Percentiles rank a stretch among this genome's conserved stretches.
Conservation (phyloP, 2,797 vertebrate genomes). For the Pseudotriccus pelzelni region DNA sequence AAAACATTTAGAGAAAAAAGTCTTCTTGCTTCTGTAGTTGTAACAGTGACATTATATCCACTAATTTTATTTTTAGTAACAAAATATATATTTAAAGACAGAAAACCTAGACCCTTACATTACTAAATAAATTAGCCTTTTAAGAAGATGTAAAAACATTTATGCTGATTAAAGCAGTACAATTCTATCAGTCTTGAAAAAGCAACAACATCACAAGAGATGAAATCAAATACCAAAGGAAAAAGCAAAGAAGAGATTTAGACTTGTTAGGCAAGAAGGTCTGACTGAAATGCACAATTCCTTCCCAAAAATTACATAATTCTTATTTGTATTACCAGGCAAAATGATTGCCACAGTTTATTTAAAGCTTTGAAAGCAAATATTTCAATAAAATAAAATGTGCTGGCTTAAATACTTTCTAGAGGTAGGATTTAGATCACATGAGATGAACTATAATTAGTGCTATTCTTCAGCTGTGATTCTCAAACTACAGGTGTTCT, state of each 20-base stretch:
- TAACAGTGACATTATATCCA: background rate
- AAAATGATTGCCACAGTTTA: background rate
- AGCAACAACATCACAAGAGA: background rate
- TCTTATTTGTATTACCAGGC: background rate
- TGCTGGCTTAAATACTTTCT: background rate
- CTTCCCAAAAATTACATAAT: background rate
- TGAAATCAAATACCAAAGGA: background rate
- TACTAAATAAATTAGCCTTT: background rate
- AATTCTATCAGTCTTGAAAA: background rate
- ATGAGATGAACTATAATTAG: background rate
- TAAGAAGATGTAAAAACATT: background rate
- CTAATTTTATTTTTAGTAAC: constrained; percentile 7
- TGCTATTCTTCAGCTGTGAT: background rate
- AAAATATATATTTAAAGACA: background rate
- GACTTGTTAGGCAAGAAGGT: background rate
- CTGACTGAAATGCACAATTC: background rate
- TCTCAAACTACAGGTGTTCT: constrained; percentile 34
- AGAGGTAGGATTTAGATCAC: background rate
- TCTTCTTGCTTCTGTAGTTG: background rate
- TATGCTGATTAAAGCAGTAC: background rate
- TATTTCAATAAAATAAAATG: constrained; percentile 7
- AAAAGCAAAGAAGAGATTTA: background rate
- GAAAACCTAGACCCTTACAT: background rate
- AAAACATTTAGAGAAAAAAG: background rate
- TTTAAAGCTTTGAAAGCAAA: background rate